Base-by-base conservation (phyloP, 1,140 invertebrate species). In the Saccostrea glomerata region DNA sequence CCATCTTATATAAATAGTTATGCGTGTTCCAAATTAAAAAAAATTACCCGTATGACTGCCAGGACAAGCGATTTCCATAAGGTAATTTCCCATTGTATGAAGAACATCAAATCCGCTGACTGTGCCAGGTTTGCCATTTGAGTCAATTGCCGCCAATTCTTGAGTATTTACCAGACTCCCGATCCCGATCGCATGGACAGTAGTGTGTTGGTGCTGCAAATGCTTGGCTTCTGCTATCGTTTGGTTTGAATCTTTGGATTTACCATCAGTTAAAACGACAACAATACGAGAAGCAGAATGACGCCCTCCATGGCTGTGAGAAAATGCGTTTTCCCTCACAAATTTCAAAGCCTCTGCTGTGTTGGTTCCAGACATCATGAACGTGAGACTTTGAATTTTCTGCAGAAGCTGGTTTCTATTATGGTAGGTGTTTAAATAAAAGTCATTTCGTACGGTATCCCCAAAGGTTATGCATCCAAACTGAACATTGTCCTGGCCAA, bases 401-500 rank as follows among this genome's bases (percentile, higher is more conserved):
- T 77, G 17, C 4, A 89, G 70, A 30, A 89, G 25, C 17, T 87
- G 54, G 6, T 56, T 9, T 25, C 83, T 56, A 73, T 77, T 47
- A 58, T 56, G 13, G 17, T 88, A 88, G 6, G 60, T 70, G 36
- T 88, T 85, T 3, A 88, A 66, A 25, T 77, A 85, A 58, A 88
- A 88, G 25, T 88, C 83, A 40, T 85, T 85, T 15, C 66, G 82
- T 23, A 77, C 30, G 7, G 15, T 23, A 54, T 77, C 63, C 11
- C 85, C 86, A 84, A 89, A 77, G 0, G 88, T 84, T n/a, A 90
- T 83, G 13, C 83, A 58, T 40, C 89, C 86, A 25, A 91, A 82
- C 70, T 90, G 89, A 30, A 88, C 84, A 73, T 84, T 87, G 11
- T 87, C 84, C 17, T 20, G 54, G 20, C 89, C 85, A 25, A 90